phyloP scores from a whole-genome alignment of 2,113 vertebrate species.

The Takifugu flavidus region DNA sequence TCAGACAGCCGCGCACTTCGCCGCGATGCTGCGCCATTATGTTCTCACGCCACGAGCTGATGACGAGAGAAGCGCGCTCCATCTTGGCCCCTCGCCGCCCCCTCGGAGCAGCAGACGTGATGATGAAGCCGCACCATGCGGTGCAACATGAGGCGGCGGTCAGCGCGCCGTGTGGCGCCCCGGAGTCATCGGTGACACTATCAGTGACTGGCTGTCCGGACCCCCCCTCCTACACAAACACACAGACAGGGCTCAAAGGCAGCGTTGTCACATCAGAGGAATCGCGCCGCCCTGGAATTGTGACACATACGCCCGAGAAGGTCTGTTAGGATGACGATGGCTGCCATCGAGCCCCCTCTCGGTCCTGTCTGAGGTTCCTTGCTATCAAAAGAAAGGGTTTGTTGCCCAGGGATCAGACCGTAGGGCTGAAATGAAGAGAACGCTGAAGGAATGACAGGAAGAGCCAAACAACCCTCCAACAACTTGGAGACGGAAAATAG shows the following conservation, averaged over 20 bases:
- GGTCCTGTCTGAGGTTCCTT: no score
- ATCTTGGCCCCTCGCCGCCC: no score
- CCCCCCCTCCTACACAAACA: conserved; percentile 11
- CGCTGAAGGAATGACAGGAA: no score
- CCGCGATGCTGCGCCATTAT: conserved; percentile 21
- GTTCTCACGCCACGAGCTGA: conserved; percentile 33
- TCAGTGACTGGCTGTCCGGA: conserved; percentile 25
- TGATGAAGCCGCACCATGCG: neutral
- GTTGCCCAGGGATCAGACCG: no score
- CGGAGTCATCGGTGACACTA: conserved; percentile 18
- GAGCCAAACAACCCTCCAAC: neutral
- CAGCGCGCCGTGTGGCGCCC: neutral
- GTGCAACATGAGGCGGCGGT: neutral
- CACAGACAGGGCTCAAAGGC: conserved; percentile 9
- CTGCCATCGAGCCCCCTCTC: conserved; percentile 11
- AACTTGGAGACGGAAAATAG: neutral
- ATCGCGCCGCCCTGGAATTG: conserved; percentile 22
- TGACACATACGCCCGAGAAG: conserved; percentile 22
- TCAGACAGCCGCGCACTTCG: conserved; percentile 41
- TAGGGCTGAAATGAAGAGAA: no score
- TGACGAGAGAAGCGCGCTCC: conserved; percentile 10
- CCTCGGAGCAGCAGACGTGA: neutral
- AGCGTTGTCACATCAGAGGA: conserved; percentile 15
- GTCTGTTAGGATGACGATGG: conserved; percentile 28
- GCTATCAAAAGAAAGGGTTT: no score